phyloP scores from a whole-genome alignment of 2,113 vertebrate species.

The Bubo scandiacus region DNA sequence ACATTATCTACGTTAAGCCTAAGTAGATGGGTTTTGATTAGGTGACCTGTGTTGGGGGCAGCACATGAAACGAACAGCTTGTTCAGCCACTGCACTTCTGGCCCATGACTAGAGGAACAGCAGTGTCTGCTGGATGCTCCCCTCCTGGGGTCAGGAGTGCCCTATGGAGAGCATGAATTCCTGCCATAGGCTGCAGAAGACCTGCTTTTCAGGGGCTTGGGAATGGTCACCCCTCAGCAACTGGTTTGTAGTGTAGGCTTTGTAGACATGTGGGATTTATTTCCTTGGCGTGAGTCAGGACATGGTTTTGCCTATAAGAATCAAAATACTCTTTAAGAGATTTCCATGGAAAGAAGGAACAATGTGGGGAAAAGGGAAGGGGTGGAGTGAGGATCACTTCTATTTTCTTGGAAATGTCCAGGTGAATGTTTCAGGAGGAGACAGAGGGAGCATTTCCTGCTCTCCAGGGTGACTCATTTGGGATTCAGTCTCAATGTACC shows the following conservation, averaged over 20 bases:
- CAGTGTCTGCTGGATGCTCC: background rate
- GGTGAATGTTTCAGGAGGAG: background rate
- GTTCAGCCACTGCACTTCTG: background rate
- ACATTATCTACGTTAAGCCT: rapidly evolving
- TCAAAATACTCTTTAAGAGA: background rate
- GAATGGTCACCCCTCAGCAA: background rate
- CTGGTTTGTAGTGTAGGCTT: rapidly evolving
- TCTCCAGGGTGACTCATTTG: background rate
- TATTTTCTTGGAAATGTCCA: background rate
- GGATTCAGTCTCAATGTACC: background rate
- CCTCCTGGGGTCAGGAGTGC: rapidly evolving
- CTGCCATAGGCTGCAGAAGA: background rate
- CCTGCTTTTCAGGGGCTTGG: background rate
- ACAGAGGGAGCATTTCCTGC: rapidly evolving
- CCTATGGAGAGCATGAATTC: rapidly evolving
- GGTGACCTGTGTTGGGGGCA: background rate
- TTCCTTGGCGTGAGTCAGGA: background rate
- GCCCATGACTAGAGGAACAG: rapidly evolving
- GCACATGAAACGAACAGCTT: background rate
- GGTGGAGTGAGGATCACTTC: background rate
- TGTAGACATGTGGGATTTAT: background rate
- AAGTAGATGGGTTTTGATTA: background rate
- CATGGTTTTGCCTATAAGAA: background rate
- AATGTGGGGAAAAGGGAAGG: background rate
- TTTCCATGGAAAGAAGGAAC: background rate